These are phyloP conservation scores for Typhlichthys subterraneus DNA, from an alignment of 2,797 vertebrate species.

Conservation along the genomic window DNA sequence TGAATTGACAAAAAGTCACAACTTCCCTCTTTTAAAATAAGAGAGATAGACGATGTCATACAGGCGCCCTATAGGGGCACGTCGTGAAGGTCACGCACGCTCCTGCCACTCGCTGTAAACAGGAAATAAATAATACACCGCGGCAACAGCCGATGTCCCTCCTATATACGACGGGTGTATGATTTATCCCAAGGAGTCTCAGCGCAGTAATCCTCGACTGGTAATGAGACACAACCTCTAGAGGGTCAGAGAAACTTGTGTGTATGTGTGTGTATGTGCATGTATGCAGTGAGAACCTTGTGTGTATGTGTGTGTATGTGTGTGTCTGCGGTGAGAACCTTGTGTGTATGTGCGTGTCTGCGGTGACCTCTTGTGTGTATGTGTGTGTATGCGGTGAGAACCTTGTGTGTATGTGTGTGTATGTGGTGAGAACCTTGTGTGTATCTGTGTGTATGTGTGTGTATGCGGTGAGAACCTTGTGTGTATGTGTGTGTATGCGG, in stretches of 20 bases:
- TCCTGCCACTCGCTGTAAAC: conserved; percentile 74
- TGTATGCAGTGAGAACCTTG: neutral
- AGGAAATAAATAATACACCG: conserved; percentile 76
- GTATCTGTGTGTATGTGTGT: neutral
- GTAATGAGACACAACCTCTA: conserved; percentile 66
- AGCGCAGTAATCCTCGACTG: conserved; percentile 52
- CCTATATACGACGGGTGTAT: conserved; percentile 41
- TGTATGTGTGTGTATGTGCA: neutral
- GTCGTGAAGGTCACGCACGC: conserved; percentile 69
- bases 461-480: too few species aligned
- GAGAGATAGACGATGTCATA: conserved; percentile 21
- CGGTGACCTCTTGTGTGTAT: too few species aligned
- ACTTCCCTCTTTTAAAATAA: too few species aligned
- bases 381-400: neutral
- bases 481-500: neutral
- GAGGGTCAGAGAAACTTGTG: conserved; percentile 23
- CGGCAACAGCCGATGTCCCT: conserved; percentile 68
- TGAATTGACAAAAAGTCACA: too few species aligned
- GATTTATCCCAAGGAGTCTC: conserved; percentile 55
- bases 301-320: neutral
- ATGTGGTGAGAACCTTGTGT: neutral
- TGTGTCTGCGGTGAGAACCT: too few species aligned
- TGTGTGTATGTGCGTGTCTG: neutral
- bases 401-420: neutral
- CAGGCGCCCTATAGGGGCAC: conserved; percentile 51